Conservation (phyloP, 2,888 invertebrate species). For the Syrista parreyssii region DNA sequence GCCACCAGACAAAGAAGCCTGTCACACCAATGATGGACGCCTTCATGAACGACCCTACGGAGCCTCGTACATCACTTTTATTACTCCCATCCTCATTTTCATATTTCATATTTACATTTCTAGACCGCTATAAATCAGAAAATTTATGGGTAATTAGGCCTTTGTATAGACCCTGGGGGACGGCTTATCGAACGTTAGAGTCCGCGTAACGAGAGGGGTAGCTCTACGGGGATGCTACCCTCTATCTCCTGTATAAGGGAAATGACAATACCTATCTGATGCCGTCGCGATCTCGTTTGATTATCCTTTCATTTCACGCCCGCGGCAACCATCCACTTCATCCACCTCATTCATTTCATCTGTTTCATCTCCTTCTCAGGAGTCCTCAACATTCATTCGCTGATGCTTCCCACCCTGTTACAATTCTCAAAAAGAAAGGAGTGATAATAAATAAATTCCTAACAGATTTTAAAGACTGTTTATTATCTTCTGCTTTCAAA, state of each 20-base stretch:
- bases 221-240: slow-evolving; percentile 15
- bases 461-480: too few species aligned
- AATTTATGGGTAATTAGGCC: slow-evolving; percentile 66
- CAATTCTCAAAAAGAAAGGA: too few species aligned
- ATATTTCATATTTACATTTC: slow-evolving; percentile 67
- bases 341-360: too few species aligned
- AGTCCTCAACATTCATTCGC: too few species aligned
- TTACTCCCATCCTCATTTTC: slow-evolving; percentile 67
- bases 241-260: slow-evolving; percentile 14
- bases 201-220: slow-evolving; percentile 27
- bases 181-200: slow-evolving; percentile 49
- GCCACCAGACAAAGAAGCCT: slow-evolving; percentile 61
- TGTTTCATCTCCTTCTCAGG: too few species aligned
- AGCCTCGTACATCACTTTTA: slow-evolving; percentile 69
- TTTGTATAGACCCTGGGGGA: slow-evolving; percentile 45
- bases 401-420: too few species aligned
- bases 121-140: slow-evolving; percentile 63
- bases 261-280: slow-evolving; percentile 6
- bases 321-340: too few species aligned
- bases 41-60: slow-evolving; percentile 68
- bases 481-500: too few species aligned
- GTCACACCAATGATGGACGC: slow-evolving; percentile 67
- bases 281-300: too few species aligned
- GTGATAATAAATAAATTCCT: too few species aligned
- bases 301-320: too few species aligned